Conservation (phyloP, 53 echinoderm and acorn worm genomes). For the Echinarachnius parma region DNA sequence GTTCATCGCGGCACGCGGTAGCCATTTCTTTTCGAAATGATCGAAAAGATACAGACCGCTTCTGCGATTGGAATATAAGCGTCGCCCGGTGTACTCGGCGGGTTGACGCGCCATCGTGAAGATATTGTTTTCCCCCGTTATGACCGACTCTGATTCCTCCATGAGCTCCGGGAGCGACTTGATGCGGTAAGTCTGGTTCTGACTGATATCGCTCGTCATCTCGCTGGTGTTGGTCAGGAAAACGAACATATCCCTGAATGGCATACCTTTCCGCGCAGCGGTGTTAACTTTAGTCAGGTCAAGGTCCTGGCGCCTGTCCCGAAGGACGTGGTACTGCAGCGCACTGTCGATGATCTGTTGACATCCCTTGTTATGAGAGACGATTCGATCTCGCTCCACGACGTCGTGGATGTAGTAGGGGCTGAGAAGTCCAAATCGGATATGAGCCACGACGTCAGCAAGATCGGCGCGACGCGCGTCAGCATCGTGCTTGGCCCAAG, state of each 20-base stretch:
- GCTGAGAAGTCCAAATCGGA: conserved; percentile 92
- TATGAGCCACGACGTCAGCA: conserved; percentile 67
- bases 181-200: conserved; percentile 68
- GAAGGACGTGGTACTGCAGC: conserved; percentile 93
- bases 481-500: conserved; percentile 89
- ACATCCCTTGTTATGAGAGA: conserved; percentile 82
- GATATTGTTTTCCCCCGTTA: conserved; percentile 96
- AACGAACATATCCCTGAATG: conserved; percentile 89
- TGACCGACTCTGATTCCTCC: conserved; percentile 86
- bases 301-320: conserved; percentile 86
- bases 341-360: conserved; percentile 94
- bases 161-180: conserved; percentile 90
- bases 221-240: conserved; percentile 86
- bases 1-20: conserved; percentile 88
- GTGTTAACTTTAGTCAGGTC: conserved; percentile 87
- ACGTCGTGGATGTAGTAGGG: conserved; percentile 99
- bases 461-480: conserved; percentile 79
- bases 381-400: conserved; percentile 89
- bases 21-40: conserved; percentile 97
- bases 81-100: conserved; percentile 79
- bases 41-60: conserved; percentile 96
- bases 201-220: conserved; percentile 58
- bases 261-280: conserved; percentile 90
- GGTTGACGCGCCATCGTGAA: conserved; percentile 82
- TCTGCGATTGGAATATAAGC: conserved; percentile 80